phyloP scores from a whole-genome alignment of 2,797 vertebrate species.

The Sylvia borin region DNA sequence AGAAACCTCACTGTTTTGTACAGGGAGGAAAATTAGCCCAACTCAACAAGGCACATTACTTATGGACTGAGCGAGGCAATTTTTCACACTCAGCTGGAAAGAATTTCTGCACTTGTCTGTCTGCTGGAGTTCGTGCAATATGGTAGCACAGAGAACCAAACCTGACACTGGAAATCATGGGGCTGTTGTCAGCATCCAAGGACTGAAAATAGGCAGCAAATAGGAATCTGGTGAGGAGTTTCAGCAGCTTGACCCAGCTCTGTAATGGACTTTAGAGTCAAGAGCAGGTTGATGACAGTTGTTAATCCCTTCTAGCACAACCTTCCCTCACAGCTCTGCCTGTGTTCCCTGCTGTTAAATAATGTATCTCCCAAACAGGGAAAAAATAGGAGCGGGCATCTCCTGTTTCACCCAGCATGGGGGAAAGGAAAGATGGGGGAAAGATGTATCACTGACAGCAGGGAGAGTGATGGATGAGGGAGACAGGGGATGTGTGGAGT shows the following conservation, averaged over 20 bases:
- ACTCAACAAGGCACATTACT: slow-evolving; percentile 8
- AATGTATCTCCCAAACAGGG: neutral
- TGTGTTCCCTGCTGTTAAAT: neutral
- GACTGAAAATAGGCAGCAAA: slow-evolving; percentile 42
- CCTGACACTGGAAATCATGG: neutral
- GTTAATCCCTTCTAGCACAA: neutral
- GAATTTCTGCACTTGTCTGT: slow-evolving; percentile 39
- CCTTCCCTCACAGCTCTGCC: neutral
- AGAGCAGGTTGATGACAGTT: slow-evolving; percentile 38
- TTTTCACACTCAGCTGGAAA: slow-evolving; percentile 52
- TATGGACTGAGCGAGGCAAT: neutral
- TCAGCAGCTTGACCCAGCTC: neutral
- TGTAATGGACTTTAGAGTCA: neutral
- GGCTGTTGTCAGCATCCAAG: slow-evolving; percentile 18
- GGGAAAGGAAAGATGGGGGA: neutral
- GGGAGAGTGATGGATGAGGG: neutral
- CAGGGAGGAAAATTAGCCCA: slow-evolving; percentile 34
- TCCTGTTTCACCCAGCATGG: neutral
- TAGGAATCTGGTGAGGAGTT: slow-evolving; percentile 4
- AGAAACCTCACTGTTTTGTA: slow-evolving; percentile 32
- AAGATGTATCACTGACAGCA: neutral
- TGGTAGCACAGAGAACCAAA: neutral
- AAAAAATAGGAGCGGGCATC: neutral
- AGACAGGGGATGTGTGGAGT: neutral
- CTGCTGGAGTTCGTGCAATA: neutral